Percentiles rank a stretch among this genome's conserved stretches.
Conservation (phyloP, 1,140 invertebrate genomes). For the Leptinotarsa texana region DNA sequence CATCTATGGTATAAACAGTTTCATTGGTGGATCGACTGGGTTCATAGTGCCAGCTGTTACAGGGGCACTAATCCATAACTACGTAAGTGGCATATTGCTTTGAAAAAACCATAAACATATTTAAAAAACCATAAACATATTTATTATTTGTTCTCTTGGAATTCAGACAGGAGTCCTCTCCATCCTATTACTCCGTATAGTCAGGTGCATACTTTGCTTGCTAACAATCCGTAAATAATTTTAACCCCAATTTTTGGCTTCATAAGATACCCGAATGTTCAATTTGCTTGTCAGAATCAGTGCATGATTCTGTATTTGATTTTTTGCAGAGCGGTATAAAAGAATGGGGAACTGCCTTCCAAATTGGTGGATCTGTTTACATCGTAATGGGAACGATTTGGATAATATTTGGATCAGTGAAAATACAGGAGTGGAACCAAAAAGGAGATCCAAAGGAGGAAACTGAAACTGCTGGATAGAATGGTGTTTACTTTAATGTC, state of each 20-base stretch:
- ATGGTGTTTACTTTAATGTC: too few species aligned
- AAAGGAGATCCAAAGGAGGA: conserved; percentile 7
- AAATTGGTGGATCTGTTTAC: conserved; percentile 60
- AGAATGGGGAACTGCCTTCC: conserved; percentile 66
- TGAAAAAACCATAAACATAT: too few species aligned
- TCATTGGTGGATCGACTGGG: conserved; percentile 73
- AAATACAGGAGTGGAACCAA: conserved; percentile 57
- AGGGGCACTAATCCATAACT: conserved; percentile 62
- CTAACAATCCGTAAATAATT: too few species aligned
- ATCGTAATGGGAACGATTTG: conserved; percentile 60
- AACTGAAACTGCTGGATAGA: neutral
- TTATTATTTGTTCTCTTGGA: conserved; percentile 16
- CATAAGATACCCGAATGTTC: too few species aligned
- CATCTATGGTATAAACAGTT: conserved; percentile 74
- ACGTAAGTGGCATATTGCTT: neutral
- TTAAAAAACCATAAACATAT: too few species aligned
- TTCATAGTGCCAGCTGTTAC: conserved; percentile 70
- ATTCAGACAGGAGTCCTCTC: too few species aligned
- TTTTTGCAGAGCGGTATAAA: conserved; percentile 59
- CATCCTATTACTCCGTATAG: too few species aligned
- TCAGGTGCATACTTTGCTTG: too few species aligned
- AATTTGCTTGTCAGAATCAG: too few species aligned
- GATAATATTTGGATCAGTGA: conserved; percentile 56
- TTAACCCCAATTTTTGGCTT: too few species aligned
- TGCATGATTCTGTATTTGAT: too few species aligned